phyloP scores from a whole-genome alignment of 2,797 vertebrate species.

The Phalloptychus januarius region DNA sequence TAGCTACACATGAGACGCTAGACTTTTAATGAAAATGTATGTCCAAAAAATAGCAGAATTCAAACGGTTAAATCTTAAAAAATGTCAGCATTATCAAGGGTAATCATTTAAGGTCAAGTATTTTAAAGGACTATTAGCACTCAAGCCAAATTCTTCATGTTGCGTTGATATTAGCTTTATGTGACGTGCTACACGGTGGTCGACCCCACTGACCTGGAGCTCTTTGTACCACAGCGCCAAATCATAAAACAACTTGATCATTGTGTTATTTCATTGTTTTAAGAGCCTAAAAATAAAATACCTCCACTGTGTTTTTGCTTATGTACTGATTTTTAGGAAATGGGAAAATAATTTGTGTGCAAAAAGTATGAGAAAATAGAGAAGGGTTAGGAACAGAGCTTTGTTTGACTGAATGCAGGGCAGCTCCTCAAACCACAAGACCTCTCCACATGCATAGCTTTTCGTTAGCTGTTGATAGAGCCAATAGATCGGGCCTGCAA shows the following conservation, averaged over 20 bases:
- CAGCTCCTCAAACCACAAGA: neutral
- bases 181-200: neutral
- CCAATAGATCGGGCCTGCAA: constrained; percentile 12
- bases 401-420: neutral
- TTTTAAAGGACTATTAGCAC: neutral
- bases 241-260: neutral
- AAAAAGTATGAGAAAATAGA: neutral
- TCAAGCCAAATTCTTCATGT: neutral
- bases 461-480: constrained; percentile 15
- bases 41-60: neutral
- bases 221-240: neutral
- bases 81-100: neutral
- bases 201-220: neutral
- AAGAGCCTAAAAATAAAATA: neutral
- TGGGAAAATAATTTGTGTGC: neutral
- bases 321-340: neutral
- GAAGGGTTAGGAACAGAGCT: neutral
- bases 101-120: neutral
- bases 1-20: neutral
- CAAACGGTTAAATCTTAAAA: neutral
- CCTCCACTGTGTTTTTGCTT: too few relatives aligned
- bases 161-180: neutral
- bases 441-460: neutral
- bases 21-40: neutral
- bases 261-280: neutral